These are phyloP conservation scores for Bursaphelenchus mucronatus DNA, from an alignment of 1,140 invertebrate species.

Conservation along the genomic window DNA sequence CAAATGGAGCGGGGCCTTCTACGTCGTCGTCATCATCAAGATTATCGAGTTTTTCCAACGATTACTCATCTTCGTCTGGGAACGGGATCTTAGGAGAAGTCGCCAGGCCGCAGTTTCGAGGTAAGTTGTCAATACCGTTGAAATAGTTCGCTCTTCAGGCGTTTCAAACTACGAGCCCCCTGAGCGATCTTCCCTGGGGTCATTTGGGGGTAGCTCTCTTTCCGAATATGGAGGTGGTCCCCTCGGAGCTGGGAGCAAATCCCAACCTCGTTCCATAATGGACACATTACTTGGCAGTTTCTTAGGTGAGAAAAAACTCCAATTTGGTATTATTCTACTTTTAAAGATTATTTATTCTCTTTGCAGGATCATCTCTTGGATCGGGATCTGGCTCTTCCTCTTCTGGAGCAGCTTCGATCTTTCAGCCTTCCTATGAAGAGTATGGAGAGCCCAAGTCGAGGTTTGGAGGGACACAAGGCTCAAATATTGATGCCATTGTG, in stretches of 20 bases:
- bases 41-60: background rate
- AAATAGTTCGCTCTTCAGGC: background rate
- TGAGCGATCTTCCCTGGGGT: too few species aligned
- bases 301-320: slow-evolving; percentile 20
- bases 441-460: slow-evolving; percentile 26
- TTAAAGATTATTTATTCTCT: background rate
- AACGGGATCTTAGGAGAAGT: slow-evolving; percentile 32
- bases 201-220: too few species aligned
- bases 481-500: slow-evolving; percentile 34
- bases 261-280: slow-evolving; percentile 26
- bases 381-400: slow-evolving; percentile 19
- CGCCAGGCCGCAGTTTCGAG: slow-evolving; percentile 14
- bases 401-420: slow-evolving; percentile 29
- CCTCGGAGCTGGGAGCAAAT: slow-evolving; percentile 20
- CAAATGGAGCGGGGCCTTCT: background rate
- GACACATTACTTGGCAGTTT: slow-evolving; percentile 32
- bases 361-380: slow-evolving; percentile 31
- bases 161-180: too few species aligned
- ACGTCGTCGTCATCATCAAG: slow-evolving; percentile 9
- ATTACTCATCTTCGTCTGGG: slow-evolving; percentile 12
- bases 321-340: slow-evolving; percentile 1
- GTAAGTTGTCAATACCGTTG: background rate
- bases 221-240: slow-evolving; percentile 29
- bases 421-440: slow-evolving; percentile 29
- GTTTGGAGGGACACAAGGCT: slow-evolving; percentile 34